Evolutionary conservation across 2,888 invertebrate species (phyloP).

Genomic region (Acleris sparsana): DNA sequence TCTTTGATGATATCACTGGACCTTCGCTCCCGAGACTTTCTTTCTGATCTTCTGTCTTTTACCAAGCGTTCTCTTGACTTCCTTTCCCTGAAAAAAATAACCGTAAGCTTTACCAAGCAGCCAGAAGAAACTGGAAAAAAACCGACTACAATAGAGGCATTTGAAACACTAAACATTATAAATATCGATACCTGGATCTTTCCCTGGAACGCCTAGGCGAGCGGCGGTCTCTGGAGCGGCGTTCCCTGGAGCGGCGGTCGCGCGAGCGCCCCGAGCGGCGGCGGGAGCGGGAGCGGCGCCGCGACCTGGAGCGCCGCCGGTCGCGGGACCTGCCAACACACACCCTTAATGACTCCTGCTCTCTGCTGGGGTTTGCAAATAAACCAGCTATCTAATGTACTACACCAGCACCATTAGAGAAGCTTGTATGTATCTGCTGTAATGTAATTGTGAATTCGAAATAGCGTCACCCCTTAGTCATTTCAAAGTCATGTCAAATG

Average conservation of each 20-base stretch:
- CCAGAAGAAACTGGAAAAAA: neutral
- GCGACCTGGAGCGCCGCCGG: slow-evolving; percentile 71
- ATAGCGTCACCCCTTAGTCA: too few relatives aligned
- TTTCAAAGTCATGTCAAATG: too few relatives aligned
- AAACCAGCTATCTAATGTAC: neutral
- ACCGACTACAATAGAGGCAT: neutral
- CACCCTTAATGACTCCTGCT: neutral
- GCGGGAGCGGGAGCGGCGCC: slow-evolving; percentile 68
- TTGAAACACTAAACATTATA: neutral
- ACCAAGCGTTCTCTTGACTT: slow-evolving; percentile 71
- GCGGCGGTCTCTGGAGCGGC: slow-evolving; percentile 67
- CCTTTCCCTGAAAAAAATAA: slow-evolving; percentile 58
- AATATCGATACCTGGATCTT: slow-evolving; percentile 58
- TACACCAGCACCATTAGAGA: too few relatives aligned
- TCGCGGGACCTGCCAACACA: slow-evolving; percentile 61
- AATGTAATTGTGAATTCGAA: too few relatives aligned
- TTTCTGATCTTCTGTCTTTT: slow-evolving; percentile 72
- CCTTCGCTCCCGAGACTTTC: slow-evolving; percentile 77
- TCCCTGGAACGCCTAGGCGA: slow-evolving; percentile 54
- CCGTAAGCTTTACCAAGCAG: neutral
- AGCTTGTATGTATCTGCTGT: too few relatives aligned
- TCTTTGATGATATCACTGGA: slow-evolving; percentile 77
- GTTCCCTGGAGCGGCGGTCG: slow-evolving; percentile 65
- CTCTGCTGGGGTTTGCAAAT: too few relatives aligned
- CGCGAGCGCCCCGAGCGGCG: slow-evolving; percentile 73